Conservation (phyloP, 1,140 invertebrate species). For the Propsilocerus akamusi region DNA sequence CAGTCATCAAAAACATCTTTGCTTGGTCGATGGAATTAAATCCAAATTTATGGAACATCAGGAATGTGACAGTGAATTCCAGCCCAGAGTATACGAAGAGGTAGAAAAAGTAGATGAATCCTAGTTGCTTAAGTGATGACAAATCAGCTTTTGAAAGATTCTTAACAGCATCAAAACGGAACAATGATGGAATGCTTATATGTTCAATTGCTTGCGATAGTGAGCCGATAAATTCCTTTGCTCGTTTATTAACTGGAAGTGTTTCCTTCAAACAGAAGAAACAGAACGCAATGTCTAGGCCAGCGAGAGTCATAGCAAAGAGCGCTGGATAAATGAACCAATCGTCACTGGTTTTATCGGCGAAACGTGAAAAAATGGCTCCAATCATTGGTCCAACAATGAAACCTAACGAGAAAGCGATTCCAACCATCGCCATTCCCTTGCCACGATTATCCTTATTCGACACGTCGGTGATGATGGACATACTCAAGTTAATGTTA, state of each 20-base stretch:
- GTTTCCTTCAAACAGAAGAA: slow-evolving; percentile 67
- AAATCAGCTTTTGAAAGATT: slow-evolving; percentile 35
- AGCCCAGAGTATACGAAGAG: slow-evolving; percentile 93
- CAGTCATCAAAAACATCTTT: slow-evolving; percentile 91
- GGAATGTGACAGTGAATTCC: slow-evolving; percentile 94
- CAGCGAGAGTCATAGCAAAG: slow-evolving; percentile 61
- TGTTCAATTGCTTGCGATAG: slow-evolving; percentile 47
- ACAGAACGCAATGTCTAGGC: slow-evolving; percentile 64
- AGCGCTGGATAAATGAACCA: slow-evolving; percentile 76
- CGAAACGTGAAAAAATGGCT: slow-evolving; percentile 67
- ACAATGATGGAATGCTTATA: slow-evolving; percentile 30
- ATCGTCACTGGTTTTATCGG: slow-evolving; percentile 32
- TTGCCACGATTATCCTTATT: slow-evolving; percentile 59
- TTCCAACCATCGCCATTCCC: slow-evolving; percentile 93
- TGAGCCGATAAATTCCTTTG: slow-evolving; percentile 40
- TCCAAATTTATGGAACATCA: slow-evolving; percentile 82
- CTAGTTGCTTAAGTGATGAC: slow-evolving; percentile 48
- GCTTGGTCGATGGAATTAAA: slow-evolving; percentile 94
- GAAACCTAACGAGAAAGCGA: slow-evolving; percentile 95
- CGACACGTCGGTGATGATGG: slow-evolving; percentile 87
- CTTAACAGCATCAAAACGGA: slow-evolving; percentile 31
- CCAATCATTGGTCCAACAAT: slow-evolving; percentile 90
- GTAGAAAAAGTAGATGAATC: slow-evolving; percentile 83
- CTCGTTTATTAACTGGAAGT: slow-evolving; percentile 51
- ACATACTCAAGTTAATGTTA: slow-evolving; percentile 89